Conservation (phyloP, 2,113 vertebrate species). For the Poecile atricapillus region DNA sequence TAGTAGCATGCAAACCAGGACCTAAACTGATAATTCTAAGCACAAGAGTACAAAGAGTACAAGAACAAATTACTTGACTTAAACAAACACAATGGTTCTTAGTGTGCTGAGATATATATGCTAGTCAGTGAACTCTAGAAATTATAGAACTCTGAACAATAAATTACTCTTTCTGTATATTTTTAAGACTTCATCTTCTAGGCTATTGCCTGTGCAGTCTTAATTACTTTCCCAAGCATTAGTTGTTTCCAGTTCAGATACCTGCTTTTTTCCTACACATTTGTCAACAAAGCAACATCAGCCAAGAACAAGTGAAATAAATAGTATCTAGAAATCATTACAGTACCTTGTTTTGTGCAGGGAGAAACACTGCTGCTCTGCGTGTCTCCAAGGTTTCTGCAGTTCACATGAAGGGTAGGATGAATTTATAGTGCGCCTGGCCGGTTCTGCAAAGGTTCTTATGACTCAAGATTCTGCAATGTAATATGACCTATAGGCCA, state of each 20-base stretch:
- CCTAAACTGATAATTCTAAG: background rate
- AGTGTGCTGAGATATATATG: background rate
- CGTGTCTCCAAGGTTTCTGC: constrained; percentile 7
- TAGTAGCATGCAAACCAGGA: background rate
- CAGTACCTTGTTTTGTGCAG: constrained; percentile 34
- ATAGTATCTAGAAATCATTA: background rate
- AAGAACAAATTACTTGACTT: background rate
- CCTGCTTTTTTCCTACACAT: background rate
- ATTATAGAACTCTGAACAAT: background rate
- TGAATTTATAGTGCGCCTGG: constrained; percentile 50
- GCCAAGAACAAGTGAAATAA: background rate
- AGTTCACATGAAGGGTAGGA: background rate
- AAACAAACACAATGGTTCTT: background rate
- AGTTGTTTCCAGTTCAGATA: background rate
- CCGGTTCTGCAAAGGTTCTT: constrained; percentile 15
- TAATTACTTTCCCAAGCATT: background rate
- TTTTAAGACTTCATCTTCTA: background rate
- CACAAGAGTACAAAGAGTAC: background rate
- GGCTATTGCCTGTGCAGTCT: background rate
- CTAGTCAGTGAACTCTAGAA: background rate
- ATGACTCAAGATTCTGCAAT: constrained; percentile 38
- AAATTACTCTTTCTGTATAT: background rate
- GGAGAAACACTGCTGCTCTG: background rate
- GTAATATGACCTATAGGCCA: background rate
- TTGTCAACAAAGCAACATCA: background rate